Percentiles rank a stretch among this genome's conserved stretches.
These are phyloP conservation scores for Brachyptera risi DNA, from an alignment of 2,888 invertebrate genomes.

Conservation along the genomic window DNA sequence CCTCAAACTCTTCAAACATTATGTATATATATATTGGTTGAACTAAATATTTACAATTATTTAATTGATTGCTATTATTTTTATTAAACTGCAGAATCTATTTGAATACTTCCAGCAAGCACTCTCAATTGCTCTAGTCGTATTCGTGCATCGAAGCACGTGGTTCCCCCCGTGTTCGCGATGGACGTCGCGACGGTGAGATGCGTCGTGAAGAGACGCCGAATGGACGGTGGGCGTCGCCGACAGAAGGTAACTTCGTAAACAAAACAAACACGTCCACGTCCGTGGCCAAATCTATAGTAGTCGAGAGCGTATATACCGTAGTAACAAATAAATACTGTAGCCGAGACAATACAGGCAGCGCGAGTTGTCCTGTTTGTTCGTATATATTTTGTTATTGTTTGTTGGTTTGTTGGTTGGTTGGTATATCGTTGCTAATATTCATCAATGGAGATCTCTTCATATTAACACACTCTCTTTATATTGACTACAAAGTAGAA, in stretches of 20 bases:
- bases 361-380: neutral
- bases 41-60: too few relatives aligned
- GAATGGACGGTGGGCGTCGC: constrained; percentile 1
- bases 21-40: too few relatives aligned
- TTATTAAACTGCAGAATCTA: constrained; percentile 12
- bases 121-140: neutral
- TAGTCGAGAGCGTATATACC: neutral
- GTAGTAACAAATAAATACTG: neutral
- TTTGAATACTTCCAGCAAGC: constrained; percentile 10
- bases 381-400: too few relatives aligned
- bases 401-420: neutral
- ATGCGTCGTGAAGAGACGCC: neutral
- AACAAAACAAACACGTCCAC: neutral
- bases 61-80: neutral
- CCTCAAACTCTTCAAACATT: too few relatives aligned
- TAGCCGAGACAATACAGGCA: neutral
- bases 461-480: neutral
- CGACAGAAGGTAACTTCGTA: constrained; percentile 5
- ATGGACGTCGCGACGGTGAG: neutral
- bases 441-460: neutral
- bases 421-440: neutral
- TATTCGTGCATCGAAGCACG: too few relatives aligned
- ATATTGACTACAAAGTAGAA: too few relatives aligned
- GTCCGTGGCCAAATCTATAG: neutral
- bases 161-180: neutral